phyloP scores from a whole-genome alignment of 1,140 invertebrate genomes.

The Meloidogyne hapla region DNA sequence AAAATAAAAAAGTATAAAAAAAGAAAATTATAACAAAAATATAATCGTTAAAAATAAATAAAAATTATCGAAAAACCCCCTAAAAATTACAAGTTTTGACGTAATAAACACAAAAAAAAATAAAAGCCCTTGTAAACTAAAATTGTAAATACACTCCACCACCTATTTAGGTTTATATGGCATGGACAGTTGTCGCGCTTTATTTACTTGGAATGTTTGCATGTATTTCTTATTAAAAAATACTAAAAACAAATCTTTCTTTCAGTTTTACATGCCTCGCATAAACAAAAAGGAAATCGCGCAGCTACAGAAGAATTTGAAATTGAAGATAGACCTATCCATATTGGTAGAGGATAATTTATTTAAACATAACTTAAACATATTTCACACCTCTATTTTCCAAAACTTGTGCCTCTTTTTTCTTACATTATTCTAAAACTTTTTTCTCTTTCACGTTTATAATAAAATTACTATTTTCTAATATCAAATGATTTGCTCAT shows the following conservation, averaged over 20 bases:
- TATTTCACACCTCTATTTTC: too few species aligned
- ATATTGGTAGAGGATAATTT: slow-evolving; percentile 42
- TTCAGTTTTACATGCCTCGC: slow-evolving; percentile 38
- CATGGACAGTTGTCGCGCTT: slow-evolving; percentile 42
- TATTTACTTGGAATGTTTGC: slow-evolving; percentile 44
- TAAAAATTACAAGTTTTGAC: too few species aligned
- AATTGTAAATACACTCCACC: too few species aligned
- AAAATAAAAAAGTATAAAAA: neutral
- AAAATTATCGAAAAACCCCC: too few species aligned
- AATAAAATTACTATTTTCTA: too few species aligned
- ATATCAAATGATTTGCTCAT: too few species aligned
- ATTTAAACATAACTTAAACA: too few species aligned
- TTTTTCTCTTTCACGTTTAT: too few species aligned
- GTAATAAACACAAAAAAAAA: too few species aligned
- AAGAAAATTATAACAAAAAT: slow-evolving; percentile 2
- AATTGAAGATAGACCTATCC: slow-evolving; percentile 53
- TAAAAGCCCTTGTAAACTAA: too few species aligned
- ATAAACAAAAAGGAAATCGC: slow-evolving; percentile 58
- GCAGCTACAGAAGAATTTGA: slow-evolving; percentile 59
- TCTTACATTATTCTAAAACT: too few species aligned
- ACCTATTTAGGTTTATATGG: slow-evolving; percentile 31
- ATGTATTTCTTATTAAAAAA: slow-evolving; percentile 33
- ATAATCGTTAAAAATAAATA: neutral
- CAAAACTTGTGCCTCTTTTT: neutral
- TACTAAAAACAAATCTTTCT: neutral